Base-by-base conservation (phyloP, 2,888 invertebrate genomes). In the Temnothorax unifasciatus region DNA sequence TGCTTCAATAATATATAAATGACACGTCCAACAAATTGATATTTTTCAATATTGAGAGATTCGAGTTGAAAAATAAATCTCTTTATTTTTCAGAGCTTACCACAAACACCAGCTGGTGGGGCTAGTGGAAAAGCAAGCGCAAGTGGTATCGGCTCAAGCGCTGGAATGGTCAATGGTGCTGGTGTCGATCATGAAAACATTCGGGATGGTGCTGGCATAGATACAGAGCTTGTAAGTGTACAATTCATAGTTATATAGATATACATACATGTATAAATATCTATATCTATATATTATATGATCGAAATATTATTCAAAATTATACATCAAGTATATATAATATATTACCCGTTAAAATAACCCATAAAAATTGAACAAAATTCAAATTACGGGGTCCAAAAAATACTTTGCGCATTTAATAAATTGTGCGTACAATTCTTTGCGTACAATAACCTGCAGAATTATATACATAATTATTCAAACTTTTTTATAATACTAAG, bases 41-140 rank as follows among this genome's bases (percentile, higher is more conserved):
- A 18, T 66, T 47, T 66, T 66, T 18, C 15, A 25, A 15, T 66
- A 44, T 77, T 2, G 29, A 29, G 29, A 29, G 3, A 29, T 29
- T 29, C 29, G 29, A 29, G 18, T 15, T 69, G 1, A 44, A 82
- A 73, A 15, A 66, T 64, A 52, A 64, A 41, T 64, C 68, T 87
- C 83, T 88, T 90, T 86, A 84, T 88, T 87, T 95, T 95, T 29
- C 95, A 96, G 96, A 96, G 96, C 92, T 95, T 96, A 92, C 96
- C 96, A 54, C 96, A 96, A 94, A 96, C 96, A 86, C 96, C 96
- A 66, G 96, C 95, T 87, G 94, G 95, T 82, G 93, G 94, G 88
- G 92, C 93, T 84, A 92, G 93, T 84, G 93, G 92, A 44, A 95
- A 94, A 89, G 92, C 93, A 83, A 87, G 92, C 83, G 92, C 90